These are phyloP conservation scores for Limnephilus marmoratus DNA, from an alignment of 2,888 invertebrate species.

Conservation along the genomic window DNA sequence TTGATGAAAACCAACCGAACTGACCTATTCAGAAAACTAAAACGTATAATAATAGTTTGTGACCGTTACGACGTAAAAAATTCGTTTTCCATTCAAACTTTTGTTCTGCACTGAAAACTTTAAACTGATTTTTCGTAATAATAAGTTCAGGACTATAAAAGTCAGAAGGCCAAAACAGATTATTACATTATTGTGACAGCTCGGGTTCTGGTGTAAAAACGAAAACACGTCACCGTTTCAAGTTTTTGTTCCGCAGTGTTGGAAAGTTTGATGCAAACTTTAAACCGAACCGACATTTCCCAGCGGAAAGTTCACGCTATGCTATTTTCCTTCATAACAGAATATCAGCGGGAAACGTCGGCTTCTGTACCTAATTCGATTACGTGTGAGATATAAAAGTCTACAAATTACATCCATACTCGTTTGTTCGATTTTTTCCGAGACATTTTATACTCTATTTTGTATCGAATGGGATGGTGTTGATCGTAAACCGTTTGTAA, in stretches of 20 bases:
- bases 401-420: not conserved
- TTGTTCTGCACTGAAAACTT: not conserved
- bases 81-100: not conserved
- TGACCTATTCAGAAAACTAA: too few relatives aligned
- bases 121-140: not conserved
- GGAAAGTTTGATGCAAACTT: not conserved
- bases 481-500: too few relatives aligned
- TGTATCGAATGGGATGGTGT: too few relatives aligned
- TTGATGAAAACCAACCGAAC: not conserved
- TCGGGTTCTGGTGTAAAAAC: not conserved
- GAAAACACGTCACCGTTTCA: not conserved
- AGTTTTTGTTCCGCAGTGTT: not conserved
- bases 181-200: not conserved
- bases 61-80: not conserved
- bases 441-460: not conserved
- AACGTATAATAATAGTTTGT: too few relatives aligned
- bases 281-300: conserved; percentile 15
- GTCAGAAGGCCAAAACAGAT: not conserved
- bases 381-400: not conserved
- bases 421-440: not conserved
- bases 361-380: conserved; percentile 13
- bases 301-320: not conserved
- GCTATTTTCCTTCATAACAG: conserved; percentile 3
- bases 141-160: not conserved
- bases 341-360: not conserved